Conservation (phyloP, 2,797 vertebrate genomes). For the Falco peregrinus region DNA sequence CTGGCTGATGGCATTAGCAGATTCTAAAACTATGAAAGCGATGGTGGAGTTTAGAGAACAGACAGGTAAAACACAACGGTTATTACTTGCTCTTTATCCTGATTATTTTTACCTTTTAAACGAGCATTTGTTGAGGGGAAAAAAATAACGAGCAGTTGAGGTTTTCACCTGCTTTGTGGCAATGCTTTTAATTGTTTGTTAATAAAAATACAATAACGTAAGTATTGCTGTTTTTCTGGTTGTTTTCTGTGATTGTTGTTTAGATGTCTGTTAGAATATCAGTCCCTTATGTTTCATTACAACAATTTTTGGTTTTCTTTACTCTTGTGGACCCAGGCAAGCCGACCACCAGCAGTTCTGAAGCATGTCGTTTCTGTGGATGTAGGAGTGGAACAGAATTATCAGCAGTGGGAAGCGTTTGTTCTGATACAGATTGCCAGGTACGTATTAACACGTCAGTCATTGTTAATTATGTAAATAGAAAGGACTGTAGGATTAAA, state of each 20-base stretch:
- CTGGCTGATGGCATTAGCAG: constrained; percentile 98
- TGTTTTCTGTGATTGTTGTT: neutral
- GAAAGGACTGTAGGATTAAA: neutral
- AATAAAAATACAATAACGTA: neutral
- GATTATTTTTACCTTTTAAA: neutral
- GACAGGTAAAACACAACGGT: constrained; percentile 83
- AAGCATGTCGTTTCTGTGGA: constrained; percentile 97
- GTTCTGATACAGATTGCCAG: constrained; percentile 96
- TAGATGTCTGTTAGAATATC: neutral
- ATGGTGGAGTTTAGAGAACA: constrained; percentile 99
- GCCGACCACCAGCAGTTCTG: constrained; percentile 95
- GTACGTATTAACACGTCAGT: constrained; percentile 66
- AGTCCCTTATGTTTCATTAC: neutral
- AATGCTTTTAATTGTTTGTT: neutral
- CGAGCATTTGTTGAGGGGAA: neutral
- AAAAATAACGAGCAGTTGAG: too few relatives aligned
- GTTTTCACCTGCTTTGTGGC: neutral
- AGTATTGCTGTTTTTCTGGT: neutral
- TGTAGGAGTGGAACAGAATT: constrained; percentile 95
- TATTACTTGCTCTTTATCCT: neutral
- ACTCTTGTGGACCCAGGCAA: constrained; percentile 86
- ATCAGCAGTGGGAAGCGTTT: constrained; percentile 96
- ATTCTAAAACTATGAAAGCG: constrained; percentile 99
- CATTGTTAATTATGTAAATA: neutral
- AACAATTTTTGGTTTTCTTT: neutral